Evolutionary conservation across 1,140 invertebrate species (phyloP).

Genomic region (Lepidurus couesii): DNA sequence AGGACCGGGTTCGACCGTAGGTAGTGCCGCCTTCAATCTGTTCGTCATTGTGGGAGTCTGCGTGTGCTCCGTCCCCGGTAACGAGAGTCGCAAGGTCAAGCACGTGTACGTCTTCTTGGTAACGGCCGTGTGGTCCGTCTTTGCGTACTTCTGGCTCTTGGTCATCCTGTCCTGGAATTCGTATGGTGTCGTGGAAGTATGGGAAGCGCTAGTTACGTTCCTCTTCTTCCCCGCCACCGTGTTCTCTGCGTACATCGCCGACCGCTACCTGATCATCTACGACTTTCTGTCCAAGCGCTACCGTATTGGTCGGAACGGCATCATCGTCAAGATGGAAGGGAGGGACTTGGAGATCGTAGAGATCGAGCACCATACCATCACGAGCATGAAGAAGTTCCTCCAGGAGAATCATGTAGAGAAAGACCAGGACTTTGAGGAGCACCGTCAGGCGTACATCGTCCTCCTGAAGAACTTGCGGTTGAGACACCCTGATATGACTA

Average conservation of each 20-base stretch:
- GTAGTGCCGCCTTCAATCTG: conserved; percentile 52
- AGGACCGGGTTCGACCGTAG: conserved; percentile 49
- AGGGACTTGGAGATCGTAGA: conserved; percentile 64
- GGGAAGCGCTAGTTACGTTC: conserved; percentile 53
- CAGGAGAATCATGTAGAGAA: conserved; percentile 63
- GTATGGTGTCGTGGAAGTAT: conserved; percentile 44
- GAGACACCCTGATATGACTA: conserved; percentile 74
- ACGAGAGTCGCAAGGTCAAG: conserved; percentile 34
- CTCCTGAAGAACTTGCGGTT: conserved; percentile 81
- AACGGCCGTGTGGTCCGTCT: conserved; percentile 48
- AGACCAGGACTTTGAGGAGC: conserved; percentile 82
- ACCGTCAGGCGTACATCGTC: conserved; percentile 83
- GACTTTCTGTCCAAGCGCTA: conserved; percentile 88
- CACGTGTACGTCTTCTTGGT: conserved; percentile 41
- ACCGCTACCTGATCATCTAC: conserved; percentile 60
- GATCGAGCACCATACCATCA: conserved; percentile 41
- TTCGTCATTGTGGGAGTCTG: conserved; percentile 47
- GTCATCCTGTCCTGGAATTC: conserved; percentile 44
- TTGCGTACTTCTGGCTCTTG: conserved; percentile 51
- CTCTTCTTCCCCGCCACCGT: conserved; percentile 53
- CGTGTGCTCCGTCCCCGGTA: conserved; percentile 41
- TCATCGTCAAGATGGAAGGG: conserved; percentile 78
- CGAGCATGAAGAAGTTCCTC: conserved; percentile 52
- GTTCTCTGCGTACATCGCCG: conserved; percentile 50
- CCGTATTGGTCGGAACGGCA: conserved; percentile 80